Evolutionary conservation across 2,797 vertebrate genomes (phyloP), one percentile per base, ranked within the genome.

Genomic region (Sternarchorhynchus goeldii): DNA sequence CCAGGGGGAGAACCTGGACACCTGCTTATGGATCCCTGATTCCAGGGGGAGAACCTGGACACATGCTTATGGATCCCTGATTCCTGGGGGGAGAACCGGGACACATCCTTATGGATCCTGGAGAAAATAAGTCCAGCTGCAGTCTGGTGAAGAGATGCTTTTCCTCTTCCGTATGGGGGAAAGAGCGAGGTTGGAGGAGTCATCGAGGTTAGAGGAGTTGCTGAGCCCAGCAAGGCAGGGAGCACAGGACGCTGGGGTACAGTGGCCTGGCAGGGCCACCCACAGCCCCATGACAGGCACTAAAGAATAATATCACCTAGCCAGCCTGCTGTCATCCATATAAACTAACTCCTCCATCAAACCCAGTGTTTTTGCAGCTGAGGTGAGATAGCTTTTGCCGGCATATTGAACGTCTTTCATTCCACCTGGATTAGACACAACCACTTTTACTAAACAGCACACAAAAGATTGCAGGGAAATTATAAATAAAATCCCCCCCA

Each of bases 131-230:
- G 78, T 80, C 73, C 59, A 77, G 75, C 53, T 0, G 0, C 65
- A 75, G 75, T 62, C 84, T 85, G 82, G 76, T 83, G 34, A 76
- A 83, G 80, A 7, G 29, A 50, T 83, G 82, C 73, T 67, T 82
- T 58, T 66, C 55, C 76, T 64, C 10, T 18, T 81, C 80, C 41
- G 29, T 10, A 5, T 58, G 4, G 66, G 50, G 86, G 82, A 0
- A 12, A 90, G 86, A 86, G 87, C 89, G 88, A 93, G 91, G 91
- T 90, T 86, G 90, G 84, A 85, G 82, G 79, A 78, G 21, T 1
- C 1, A 14, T 85, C 89, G 88, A 93, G 91, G 91, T 90, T 86
- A 91, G 84, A 85, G 82, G 79, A 78, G 21, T 1, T 1, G 16
- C 78, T 78, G 87, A 88, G 81, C 83, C 82, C 78, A 82, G 80